These are phyloP conservation scores for Dysidea cf. avara DNA, from an alignment of 37 sponge, comb jelly and placozoan species.

Conservation along the genomic window DNA sequence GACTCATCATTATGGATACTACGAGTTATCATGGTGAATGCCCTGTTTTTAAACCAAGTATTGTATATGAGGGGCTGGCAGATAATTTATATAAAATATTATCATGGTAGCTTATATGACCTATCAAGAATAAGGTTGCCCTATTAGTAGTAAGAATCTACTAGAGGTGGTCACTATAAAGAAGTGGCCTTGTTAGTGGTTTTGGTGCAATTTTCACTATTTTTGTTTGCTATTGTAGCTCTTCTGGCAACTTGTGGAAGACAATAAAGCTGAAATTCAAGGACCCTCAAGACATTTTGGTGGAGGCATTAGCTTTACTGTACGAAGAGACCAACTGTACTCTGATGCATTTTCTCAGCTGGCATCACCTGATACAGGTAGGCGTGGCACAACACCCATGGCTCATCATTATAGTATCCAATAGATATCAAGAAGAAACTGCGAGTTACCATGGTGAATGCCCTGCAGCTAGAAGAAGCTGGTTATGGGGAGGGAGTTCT, in stretches of 20 bases:
- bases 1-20: too few species aligned
- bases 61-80: too few species aligned
- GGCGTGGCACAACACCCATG: background rate
- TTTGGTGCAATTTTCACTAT: background rate
- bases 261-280: constrained; percentile 15
- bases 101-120: too few species aligned
- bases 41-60: too few species aligned
- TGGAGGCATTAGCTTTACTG: constrained; percentile 54
- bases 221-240: constrained; percentile 18
- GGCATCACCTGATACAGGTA: constrained; percentile 6
- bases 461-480: constrained; percentile 91
- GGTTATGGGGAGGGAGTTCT: constrained; percentile 97
- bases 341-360: constrained; percentile 88
- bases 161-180: too few species aligned
- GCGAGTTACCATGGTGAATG: constrained; percentile 70
- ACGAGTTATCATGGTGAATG: too few species aligned
- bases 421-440: constrained; percentile 55
- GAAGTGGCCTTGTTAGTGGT: background rate
- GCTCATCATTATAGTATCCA: background rate
- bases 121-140: too few species aligned
- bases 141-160: too few species aligned
- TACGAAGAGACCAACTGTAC: constrained; percentile 78
- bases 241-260: constrained; percentile 39
- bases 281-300: constrained; percentile 47
- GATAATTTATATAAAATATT: too few species aligned